Conservation (phyloP, 2,113 vertebrate genomes). For the Scomber japonicus region DNA sequence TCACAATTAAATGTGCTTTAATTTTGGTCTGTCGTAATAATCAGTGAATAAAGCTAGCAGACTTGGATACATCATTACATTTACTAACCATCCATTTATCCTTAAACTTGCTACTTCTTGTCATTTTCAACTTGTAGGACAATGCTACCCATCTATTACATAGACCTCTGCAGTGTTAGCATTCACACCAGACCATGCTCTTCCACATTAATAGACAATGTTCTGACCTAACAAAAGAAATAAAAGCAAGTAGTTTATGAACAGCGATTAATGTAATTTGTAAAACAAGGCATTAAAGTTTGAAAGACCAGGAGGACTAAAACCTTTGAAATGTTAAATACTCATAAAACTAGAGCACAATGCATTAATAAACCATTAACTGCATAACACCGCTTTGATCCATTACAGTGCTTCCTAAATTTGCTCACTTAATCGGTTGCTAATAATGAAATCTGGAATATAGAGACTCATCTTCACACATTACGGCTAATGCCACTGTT, state of each 20-base stretch:
- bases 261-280: background rate
- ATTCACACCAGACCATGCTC: background rate
- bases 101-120: background rate
- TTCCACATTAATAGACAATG: background rate
- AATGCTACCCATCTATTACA: background rate
- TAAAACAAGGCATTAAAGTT: conserved; percentile 16
- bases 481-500: background rate
- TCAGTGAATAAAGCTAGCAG: too few species aligned
- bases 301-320: conserved; percentile 15
- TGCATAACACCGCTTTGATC: conserved; percentile 39
- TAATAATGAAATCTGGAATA: conserved; percentile 41
- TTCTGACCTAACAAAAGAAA: conserved; percentile 2
- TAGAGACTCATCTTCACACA: conserved; percentile 22
- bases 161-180: background rate
- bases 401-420: conserved; percentile 33
- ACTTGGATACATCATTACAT: background rate
- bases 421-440: conserved; percentile 21
- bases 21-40: background rate
- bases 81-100: background rate
- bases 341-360: conserved; percentile 12
- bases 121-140: too few species aligned
- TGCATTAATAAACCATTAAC: conserved; percentile 57
- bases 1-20: background rate
- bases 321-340: conserved; percentile 53
- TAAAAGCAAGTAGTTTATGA: background rate